A percentile compares a stretch with the other conserved stretches of the same genome.
Conservation (phyloP, 1,140 invertebrate species). For the Caerostris extrusa region DNA sequence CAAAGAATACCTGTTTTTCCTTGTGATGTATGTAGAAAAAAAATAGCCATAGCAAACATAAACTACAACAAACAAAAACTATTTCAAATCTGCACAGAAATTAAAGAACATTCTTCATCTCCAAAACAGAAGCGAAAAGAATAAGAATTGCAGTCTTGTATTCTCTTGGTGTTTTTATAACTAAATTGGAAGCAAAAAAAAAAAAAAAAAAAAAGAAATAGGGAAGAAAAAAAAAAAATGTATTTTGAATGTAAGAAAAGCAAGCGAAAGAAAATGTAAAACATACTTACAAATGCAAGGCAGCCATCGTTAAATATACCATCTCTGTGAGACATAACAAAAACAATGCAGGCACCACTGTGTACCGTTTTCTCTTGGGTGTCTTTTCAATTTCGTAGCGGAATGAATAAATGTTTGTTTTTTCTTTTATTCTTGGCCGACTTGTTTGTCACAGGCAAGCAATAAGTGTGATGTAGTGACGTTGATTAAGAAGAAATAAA, state of each 20-base stretch:
- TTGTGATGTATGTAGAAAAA: not conserved
- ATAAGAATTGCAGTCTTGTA: not conserved
- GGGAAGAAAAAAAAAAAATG: not conserved
- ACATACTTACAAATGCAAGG: conserved; percentile 4
- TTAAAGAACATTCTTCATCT: not conserved
- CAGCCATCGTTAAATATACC: not conserved
- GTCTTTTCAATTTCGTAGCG: conserved; percentile 37
- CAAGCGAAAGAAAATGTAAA: conserved; percentile 22
- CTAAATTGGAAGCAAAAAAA: not conserved
- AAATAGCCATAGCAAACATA: not conserved
- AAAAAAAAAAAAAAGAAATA: not conserved
- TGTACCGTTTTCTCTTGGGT: not conserved
- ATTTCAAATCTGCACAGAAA: not conserved
- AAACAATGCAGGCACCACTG: not conserved
- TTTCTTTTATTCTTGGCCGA: not conserved
- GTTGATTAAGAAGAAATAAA: conserved; percentile 69
- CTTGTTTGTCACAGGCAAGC: conserved; percentile 64
- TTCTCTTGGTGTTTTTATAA: not conserved
- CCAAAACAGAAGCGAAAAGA: not conserved
- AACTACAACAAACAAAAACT: not conserved
- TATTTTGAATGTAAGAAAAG: not conserved
- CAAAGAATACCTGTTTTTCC: no score
- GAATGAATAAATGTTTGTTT: conserved; percentile 69
- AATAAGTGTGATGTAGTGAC: conserved; percentile 56
- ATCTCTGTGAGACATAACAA: not conserved